phyloP scores from a whole-genome alignment of 2,113 vertebrate genomes.

The Rattus rattus region DNA sequence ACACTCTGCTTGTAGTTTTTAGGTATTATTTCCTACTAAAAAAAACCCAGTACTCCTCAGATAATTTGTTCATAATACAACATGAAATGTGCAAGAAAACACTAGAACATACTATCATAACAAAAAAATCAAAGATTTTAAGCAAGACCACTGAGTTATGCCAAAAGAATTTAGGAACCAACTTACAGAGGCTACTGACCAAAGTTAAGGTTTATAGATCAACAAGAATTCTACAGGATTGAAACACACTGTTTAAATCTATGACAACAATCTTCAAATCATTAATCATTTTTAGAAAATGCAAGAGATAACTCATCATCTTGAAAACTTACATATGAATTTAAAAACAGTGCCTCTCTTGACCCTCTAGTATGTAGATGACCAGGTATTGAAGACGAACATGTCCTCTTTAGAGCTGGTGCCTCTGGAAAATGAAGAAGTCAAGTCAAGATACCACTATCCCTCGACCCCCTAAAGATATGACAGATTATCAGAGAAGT shows the following conservation, averaged over 20 bases:
- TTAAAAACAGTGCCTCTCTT: not conserved
- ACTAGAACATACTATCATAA: not conserved
- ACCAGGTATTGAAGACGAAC: not conserved
- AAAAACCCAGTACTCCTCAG: not conserved
- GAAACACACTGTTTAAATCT: not conserved
- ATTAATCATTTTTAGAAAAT: slow-evolving; percentile 9
- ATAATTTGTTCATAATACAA: slow-evolving; percentile 13
- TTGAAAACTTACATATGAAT: slow-evolving; percentile 20
- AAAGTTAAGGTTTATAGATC: not conserved
- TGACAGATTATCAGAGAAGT: not conserved
- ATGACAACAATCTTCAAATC: not conserved
- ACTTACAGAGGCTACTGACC: not conserved
- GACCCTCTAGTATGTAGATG: not conserved
- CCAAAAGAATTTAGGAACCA: slow-evolving; percentile 22
- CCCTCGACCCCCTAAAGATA: not conserved
- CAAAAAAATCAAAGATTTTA: slow-evolving; percentile 44
- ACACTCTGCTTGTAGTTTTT: not conserved
- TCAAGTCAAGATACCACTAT: not conserved
- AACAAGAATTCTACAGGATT: not conserved
- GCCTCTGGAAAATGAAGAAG: not conserved
- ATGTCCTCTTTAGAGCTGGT: not conserved
- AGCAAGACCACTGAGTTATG: not conserved
- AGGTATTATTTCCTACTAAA: slow-evolving; percentile 33
- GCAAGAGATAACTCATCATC: not conserved
- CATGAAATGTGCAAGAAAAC: not conserved